Evolutionary conservation across 2,113 vertebrate genomes (phyloP), one percentile per base, ranked within the genome.

Genomic region (Acrocephalus kingi): DNA sequence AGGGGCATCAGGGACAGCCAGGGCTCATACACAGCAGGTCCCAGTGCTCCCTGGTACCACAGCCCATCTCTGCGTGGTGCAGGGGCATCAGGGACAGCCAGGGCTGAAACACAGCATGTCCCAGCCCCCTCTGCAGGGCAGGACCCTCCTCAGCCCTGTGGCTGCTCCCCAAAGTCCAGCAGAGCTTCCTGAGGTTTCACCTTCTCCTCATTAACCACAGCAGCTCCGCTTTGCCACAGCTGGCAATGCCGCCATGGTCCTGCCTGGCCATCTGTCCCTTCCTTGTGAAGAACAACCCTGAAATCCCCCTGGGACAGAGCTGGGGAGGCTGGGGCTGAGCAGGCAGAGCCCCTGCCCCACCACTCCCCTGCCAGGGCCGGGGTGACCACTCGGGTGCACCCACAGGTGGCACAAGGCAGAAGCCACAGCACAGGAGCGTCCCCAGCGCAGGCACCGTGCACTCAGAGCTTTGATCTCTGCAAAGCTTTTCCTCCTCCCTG

Each of bases 91-190:
- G 35, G 6, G 27, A 28, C 59, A 43, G 72, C 58, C 20, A 31
- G 35, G 45, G 41, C n/a, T 45, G 46, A 14, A 19, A 9, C 0
- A 0, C 23, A 7, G 54, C 1, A 22, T 46, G 27, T 15, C 48
- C 48, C 0, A 0, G 23, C 7, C 52, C 37, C 7, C 43, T 30
- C 15, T 2, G 1, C 11, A 55, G 72, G 25, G 31, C 78, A 72
- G 52, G 45, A 24, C 71, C 33, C 66, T 46, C 49, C 49, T 52
- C 13, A 4, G 71, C 48, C 33, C 69, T 4, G 2, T 1, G 9
- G 19, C 46, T 48, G 48, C 54, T 85, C 77, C 49, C 28, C 51
- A 20, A 3, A 25, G 6, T 19, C 39, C 66, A 31, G 17, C 10
- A 6, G 33, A 58, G 37, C 35, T 45, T 46, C 9, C 43, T 28